Evolutionary conservation across 2,888 invertebrate species (phyloP), one percentile per base, ranked within the genome.

Genomic region (Macrophya annulata): DNA sequence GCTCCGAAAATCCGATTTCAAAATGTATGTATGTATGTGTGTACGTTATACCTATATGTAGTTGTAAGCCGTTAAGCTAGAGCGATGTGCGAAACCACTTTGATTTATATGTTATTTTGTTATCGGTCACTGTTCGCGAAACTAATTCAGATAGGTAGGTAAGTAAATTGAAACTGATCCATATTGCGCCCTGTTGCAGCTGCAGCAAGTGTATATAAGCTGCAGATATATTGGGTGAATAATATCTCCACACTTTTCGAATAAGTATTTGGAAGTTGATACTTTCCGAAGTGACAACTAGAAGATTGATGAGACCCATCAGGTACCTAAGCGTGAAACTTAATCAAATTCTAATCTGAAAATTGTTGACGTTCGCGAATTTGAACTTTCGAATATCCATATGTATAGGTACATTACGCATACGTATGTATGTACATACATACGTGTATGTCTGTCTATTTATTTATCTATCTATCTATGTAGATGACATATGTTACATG

Each of bases 301-400:
- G 81, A 81, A 62, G 81, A 81, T 81, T 43, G 81, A 81, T 81
- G 81, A 15, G 62, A 25, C 51, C 51, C 17, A 48, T 48, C 25
- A 31, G 59, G 43, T 25, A 59, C 15, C 31, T 55, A 15, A 4
- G 77, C 55, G 55, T 77, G 55, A 81, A 51, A 43, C 81, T 62
- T 81, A 62, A 81, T 81, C 81, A 81, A 81, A 81, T 81, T 81
- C 62, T 81, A 81, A 81, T 81, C 81, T 81, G 62, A 43, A 81
- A 62, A 62, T 81, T 21, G 62, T 43, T 43, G 81, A 62, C 43
- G 59, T 21, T 37, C 25, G 81, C 59, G 62, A 81, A 81, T 81
- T 81, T 62, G n/a, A 62, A 81, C 62, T 81, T 81, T 25, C 40
- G n/a, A 10, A 81, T 59, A 43, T n/a, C 40, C 8, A 43, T 43